Evolutionary conservation across 2,113 vertebrate species (phyloP).

Genomic region (Eidolon helvum): DNA sequence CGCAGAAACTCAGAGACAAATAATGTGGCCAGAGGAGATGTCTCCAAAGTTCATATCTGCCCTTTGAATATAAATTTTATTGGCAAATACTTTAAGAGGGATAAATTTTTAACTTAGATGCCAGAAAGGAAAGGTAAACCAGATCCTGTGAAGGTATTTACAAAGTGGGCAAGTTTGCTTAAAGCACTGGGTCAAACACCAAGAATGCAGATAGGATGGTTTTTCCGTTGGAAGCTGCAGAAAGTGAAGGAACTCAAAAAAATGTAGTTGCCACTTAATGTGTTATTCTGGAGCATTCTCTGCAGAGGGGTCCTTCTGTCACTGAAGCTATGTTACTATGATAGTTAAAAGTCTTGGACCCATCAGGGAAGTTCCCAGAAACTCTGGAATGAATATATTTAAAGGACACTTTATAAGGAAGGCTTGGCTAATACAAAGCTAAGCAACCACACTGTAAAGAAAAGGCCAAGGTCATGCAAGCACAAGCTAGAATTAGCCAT

Average conservation of each 20-base stretch:
- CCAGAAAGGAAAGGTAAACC: conserved; percentile 34
- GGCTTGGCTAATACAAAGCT: background rate
- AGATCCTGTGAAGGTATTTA: conserved; percentile 8
- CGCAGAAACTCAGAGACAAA: background rate
- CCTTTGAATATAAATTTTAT: conserved; percentile 26
- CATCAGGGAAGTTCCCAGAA: conserved; percentile 22
- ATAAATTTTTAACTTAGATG: conserved; percentile 30
- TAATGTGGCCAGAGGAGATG: background rate
- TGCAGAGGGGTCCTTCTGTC: accelerated
- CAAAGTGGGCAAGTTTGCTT: background rate
- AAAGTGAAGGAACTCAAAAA: background rate
- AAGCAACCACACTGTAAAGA: background rate
- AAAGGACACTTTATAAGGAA: background rate
- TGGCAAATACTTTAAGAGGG: conserved; percentile 43
- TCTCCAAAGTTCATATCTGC: conserved; percentile 40
- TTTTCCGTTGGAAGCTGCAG: background rate
- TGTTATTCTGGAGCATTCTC: background rate
- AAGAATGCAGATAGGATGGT: background rate
- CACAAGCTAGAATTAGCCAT: background rate
- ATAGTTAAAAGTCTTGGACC: background rate
- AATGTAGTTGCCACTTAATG: background rate
- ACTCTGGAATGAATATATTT: background rate
- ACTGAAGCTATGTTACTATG: background rate
- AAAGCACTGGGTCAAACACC: background rate
- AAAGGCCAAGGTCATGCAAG: background rate